Evolutionary conservation across 2,113 vertebrate genomes (phyloP), one percentile per base, ranked within the genome.

Genomic region (Tiliqua scincoides): DNA sequence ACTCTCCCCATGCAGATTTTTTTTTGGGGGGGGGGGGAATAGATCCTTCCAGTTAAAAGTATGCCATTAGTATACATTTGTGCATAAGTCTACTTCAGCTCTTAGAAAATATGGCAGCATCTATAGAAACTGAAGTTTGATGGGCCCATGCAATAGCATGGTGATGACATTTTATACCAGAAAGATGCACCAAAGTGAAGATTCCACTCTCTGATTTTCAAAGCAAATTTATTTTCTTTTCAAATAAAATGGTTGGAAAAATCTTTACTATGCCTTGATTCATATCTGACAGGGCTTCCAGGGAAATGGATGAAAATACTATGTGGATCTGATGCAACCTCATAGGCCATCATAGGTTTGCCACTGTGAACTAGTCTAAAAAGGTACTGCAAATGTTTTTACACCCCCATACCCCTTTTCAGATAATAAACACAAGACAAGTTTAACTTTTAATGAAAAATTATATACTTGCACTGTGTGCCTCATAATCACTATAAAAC

Each of bases 371-470:
- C 59, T 25, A 43, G 18, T 37, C 1, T 35, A 21, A 35, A 67
- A 17, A 76, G 14, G 6, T 37, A 61, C 1, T 83, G 37, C 71
- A 83, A 20, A 9, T 77, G 61, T 0, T 1, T 5, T 65, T 74
- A 88, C 43, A 25, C 88, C 88, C 18, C 78, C 3, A 7, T 77
- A 80, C 68, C 21, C 37, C 1, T 48, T 52, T 82, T 92, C 88
- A 92, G 54, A 14, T 59, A 83, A 95, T 94, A 95, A 94, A 95
- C 93, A 93, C 92, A 93, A 91, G 89, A 95, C 94, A 94, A 92
- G 89, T 97, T 96, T 97, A 97, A 90, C 95, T 97, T 98, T 99
- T 98, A 98, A 98, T 99, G 98, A 98, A 98, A 99, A 99, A 98
- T 95, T 96, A 97, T 98, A 98, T 97, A 96, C 95, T 97, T 97